These are phyloP conservation scores for Cyprinella venusta DNA, from an alignment of 2,797 vertebrate species.

Conservation along the genomic window DNA sequence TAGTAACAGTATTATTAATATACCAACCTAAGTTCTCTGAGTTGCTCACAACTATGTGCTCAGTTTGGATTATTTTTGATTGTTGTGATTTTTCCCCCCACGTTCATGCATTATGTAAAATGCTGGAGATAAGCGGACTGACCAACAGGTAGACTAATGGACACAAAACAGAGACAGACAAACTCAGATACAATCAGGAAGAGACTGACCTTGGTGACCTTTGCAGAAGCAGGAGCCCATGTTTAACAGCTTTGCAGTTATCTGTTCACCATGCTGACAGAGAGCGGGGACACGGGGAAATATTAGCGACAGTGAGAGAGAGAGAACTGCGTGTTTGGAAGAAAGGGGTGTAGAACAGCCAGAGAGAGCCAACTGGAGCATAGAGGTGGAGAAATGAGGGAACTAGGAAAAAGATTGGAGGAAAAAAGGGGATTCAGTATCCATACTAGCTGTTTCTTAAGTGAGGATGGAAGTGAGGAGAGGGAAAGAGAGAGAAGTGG, in stretches of 20 bases:
- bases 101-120: constrained; percentile 9
- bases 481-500: constrained; percentile 55
- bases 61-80: background rate
- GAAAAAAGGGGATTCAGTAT: constrained; percentile 44
- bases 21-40: background rate
- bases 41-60: background rate
- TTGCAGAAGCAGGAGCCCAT: constrained; percentile 84
- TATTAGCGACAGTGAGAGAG: constrained; percentile 37
- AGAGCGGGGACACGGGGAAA: constrained; percentile 52
- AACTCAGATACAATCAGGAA: constrained; percentile 22
- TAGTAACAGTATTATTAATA: no score
- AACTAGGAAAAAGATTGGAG: constrained; percentile 15
- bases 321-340: constrained; percentile 40
- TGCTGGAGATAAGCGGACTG: background rate
- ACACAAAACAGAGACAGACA: constrained; percentile 34
- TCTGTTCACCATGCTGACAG: constrained; percentile 79
- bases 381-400: constrained; percentile 18
- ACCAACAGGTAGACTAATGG: constrained; percentile 33
- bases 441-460: constrained; percentile 63
- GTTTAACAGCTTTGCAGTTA: constrained; percentile 71
- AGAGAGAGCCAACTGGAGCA: constrained; percentile 43
- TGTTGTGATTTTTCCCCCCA: background rate
- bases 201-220: constrained; percentile 84
- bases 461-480: constrained; percentile 59
- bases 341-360: constrained; percentile 1